Conservation (phyloP, 1,140 invertebrate species). For the Marisa cornuarietis region DNA sequence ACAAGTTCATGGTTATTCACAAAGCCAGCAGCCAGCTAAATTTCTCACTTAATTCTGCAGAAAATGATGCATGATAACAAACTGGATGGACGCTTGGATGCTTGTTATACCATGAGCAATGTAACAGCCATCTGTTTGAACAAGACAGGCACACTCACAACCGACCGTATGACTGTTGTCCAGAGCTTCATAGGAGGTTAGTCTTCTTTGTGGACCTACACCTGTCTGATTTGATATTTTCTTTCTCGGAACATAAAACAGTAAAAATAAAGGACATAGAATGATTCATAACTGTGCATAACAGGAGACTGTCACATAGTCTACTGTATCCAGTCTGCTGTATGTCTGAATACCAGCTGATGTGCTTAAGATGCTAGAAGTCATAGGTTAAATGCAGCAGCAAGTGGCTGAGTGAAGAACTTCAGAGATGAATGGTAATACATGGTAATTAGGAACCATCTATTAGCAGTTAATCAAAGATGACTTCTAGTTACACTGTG, state of each 20-base stretch:
- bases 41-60: constrained; percentile 68
- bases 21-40: too few relatives aligned
- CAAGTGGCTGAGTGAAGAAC: too few relatives aligned
- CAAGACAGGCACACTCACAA: constrained; percentile 98
- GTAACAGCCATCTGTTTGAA: constrained; percentile 99
- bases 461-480: too few relatives aligned
- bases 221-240: neutral
- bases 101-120: constrained; percentile 99
- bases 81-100: constrained; percentile 97
- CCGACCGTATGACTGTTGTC: constrained; percentile 99
- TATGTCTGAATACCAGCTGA: too few relatives aligned
- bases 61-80: constrained; percentile 99
- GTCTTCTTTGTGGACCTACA: constrained; percentile 2
- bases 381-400: too few relatives aligned
- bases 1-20: too few relatives aligned
- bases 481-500: too few relatives aligned
- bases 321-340: too few relatives aligned
- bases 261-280: neutral
- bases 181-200: constrained; percentile 73
- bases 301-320: too few relatives aligned
- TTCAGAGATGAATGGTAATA: too few relatives aligned
- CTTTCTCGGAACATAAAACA: neutral
- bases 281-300: neutral
- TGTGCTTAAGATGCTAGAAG: too few relatives aligned
- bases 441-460: too few relatives aligned